phyloP scores from a whole-genome alignment of 2,888 invertebrate species.

The Macrophya alboannulata region DNA sequence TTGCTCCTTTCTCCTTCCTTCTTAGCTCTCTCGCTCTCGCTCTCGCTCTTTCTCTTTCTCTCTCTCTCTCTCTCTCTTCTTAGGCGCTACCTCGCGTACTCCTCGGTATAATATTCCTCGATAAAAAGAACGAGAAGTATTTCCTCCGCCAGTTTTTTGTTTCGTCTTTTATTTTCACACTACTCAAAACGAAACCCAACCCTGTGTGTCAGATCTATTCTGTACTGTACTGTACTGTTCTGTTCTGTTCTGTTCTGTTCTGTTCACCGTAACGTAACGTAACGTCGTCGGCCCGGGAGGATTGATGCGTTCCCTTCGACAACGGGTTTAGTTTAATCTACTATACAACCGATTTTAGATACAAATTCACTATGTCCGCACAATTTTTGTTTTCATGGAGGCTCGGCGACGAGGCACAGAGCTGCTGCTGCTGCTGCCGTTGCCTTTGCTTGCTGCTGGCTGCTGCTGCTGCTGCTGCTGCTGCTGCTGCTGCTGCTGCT shows the following conservation, averaged over 20 bases:
- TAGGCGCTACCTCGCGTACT: neutral
- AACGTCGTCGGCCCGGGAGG: slow-evolving; percentile 16
- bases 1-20: neutral
- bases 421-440: neutral
- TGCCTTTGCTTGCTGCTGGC: slow-evolving; percentile 33
- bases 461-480: slow-evolving; percentile 43
- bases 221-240: too few relatives aligned
- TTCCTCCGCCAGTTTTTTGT: too few relatives aligned
- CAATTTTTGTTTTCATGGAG: slow-evolving; percentile 20
- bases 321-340: neutral
- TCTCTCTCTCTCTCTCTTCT: neutral
- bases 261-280: slow-evolving; percentile 10
- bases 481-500: slow-evolving; percentile 43
- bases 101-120: neutral
- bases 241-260: neutral
- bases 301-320: neutral
- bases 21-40: slow-evolving; percentile 50
- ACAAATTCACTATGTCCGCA: slow-evolving; percentile 28
- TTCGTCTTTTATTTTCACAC: neutral
- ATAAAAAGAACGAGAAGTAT: neutral
- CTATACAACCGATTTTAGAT: neutral
- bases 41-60: slow-evolving; percentile 57
- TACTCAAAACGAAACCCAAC: neutral
- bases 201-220: neutral
- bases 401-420: slow-evolving; percentile 33